A percentile compares a stretch with the other conserved stretches of the same genome.
Evolutionary conservation across 2,888 invertebrate species (phyloP).

Genomic region (Caenorhabditis uteleia): DNA sequence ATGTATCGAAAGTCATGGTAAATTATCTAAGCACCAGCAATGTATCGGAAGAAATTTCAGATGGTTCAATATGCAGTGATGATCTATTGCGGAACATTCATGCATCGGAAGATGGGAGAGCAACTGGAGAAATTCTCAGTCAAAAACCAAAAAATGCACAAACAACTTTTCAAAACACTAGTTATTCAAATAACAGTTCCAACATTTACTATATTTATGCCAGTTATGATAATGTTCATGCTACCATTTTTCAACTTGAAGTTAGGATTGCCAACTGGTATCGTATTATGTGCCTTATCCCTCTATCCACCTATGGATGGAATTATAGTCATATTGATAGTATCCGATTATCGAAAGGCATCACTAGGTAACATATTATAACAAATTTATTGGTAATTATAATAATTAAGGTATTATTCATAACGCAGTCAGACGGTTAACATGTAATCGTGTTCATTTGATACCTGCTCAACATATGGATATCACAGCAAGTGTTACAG

Average conservation of each 20-base stretch:
- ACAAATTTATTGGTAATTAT: too few species aligned
- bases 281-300: constrained; percentile 16
- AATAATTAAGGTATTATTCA: too few species aligned
- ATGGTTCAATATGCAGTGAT: constrained; percentile 26
- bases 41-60: constrained; percentile 1
- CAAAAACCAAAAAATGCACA: constrained; percentile 22
- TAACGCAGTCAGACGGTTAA: too few species aligned
- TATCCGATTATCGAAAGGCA: constrained; percentile 31
- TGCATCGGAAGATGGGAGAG: constrained; percentile 34
- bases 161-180: constrained; percentile 33
- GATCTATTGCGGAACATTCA: constrained; percentile 26
- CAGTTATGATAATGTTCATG: constrained; percentile 22
- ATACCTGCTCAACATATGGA: too few species aligned
- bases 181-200: constrained; percentile 1
- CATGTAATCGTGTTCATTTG: too few species aligned
- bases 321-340: constrained; percentile 22
- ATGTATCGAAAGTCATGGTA: constrained; percentile 27
- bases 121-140: constrained; percentile 25
- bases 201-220: constrained; percentile 14
- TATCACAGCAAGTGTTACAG: too few species aligned
- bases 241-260: constrained; percentile 23
- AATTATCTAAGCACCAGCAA: background rate
- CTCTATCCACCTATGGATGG: constrained; percentile 30
- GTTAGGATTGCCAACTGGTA: constrained; percentile 19
- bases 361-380: too few species aligned